Conservation (phyloP, 2,888 invertebrate genomes). For the Drosophila meridiana region DNA sequence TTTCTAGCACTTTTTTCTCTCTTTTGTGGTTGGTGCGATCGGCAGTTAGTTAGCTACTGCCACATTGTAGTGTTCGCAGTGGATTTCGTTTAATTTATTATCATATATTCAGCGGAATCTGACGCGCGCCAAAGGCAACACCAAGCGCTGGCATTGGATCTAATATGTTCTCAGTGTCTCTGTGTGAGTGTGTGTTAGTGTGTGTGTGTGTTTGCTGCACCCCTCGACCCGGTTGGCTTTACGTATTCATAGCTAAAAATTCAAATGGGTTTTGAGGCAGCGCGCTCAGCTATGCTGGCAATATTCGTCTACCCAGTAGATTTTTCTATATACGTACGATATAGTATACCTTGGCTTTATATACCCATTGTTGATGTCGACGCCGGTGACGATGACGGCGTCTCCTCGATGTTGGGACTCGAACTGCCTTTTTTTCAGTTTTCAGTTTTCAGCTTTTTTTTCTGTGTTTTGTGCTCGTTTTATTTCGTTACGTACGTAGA, state of each 20-base stretch:
- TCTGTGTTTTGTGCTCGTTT: conserved; percentile 50
- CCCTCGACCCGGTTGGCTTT: conserved; percentile 16
- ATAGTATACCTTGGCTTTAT: conserved; percentile 5
- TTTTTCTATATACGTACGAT: conserved; percentile 14
- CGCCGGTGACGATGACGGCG: conserved; percentile 51
- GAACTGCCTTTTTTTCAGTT: conserved; percentile 43
- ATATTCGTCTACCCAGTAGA: conserved; percentile 27
- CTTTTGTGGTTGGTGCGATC: conserved; percentile 35
- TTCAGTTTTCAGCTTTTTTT: conserved; percentile 13
- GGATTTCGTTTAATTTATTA: conserved; percentile 81
- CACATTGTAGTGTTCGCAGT: conserved; percentile 31
- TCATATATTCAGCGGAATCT: conserved; percentile 79
- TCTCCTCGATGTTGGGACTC: conserved; percentile 72
- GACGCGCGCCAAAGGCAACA: conserved; percentile 75
- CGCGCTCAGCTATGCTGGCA: conserved; percentile 15
- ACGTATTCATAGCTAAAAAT: conserved; percentile 45
- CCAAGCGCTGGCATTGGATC: conserved; percentile 64
- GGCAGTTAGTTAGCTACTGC: conserved; percentile 42
- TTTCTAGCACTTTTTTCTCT: conserved; percentile 13
- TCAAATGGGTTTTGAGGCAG: conserved; percentile 62
- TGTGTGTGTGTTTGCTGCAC: conserved; percentile 15
- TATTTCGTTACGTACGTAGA: conserved; percentile 79
- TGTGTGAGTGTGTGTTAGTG: not conserved
- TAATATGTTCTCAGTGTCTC: conserved; percentile 15
- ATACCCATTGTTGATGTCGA: conserved; percentile 70